Base-by-base conservation (phyloP, 2,888 invertebrate genomes). In the Trissolcus japonicus region DNA sequence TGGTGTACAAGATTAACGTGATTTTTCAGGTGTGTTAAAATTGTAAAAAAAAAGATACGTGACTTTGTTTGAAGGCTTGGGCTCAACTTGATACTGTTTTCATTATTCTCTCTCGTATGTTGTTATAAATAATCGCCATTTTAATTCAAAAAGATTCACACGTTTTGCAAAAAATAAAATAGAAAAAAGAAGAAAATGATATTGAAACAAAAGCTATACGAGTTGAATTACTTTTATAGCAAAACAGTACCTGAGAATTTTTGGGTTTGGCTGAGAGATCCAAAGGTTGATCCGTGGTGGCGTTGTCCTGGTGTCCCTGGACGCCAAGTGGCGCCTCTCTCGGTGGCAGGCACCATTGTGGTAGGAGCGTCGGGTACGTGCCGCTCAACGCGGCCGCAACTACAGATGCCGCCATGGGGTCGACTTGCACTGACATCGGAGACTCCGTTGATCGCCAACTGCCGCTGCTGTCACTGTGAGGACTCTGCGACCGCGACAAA, bases 261-360 rank as follows among this genome's bases (percentile, higher is more conserved):
- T 93, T 85, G 91, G 94, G 91, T 92, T 92, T 95, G 87, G 95
- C 94, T 91, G 95, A 96, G 86, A 96, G 93, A 91, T 96, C 96
- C 85, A 96, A 92, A 17, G 96, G 96, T 90, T 95, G 95, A 87
- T 95, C 95, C 85, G 84, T 84, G 80, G 86, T 83, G 76, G 86
- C 83, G 78, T 82, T 86, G 80, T 88, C 88, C 80, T 86, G 88
- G 73, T 87, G 87, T 60, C 85, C 80, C 66, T 85, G 88, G 83
- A 87, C 78, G 89, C 90, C 54, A 88, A 89, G 85, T 80, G 90
- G 88, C 86, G 91, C 90, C 71, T 91, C 91, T 60, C 83, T 84
- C 66, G 84, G 85, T 65, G 85, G 85, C 73, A 88, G 81, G 79
- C 87, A 88, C 89, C 89, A 89, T 81, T 88, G 89, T 74, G 88